These are phyloP conservation scores for Muschampia plurimacula DNA, from an alignment of 2,888 invertebrate genomes.

Conservation along the genomic window DNA sequence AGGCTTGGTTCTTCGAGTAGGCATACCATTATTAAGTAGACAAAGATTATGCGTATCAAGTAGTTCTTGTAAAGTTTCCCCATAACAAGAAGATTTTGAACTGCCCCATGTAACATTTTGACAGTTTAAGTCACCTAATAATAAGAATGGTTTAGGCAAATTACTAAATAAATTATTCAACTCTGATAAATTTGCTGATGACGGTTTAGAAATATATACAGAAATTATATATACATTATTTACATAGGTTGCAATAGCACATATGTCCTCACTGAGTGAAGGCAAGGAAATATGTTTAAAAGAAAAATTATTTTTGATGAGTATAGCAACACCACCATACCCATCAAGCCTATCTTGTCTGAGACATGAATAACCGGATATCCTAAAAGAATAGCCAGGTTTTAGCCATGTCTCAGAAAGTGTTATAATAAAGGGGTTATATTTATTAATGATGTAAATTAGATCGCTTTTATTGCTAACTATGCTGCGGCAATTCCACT, in stretches of 20 bases:
- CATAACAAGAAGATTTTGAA: neutral
- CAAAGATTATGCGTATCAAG: neutral
- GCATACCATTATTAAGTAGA: neutral
- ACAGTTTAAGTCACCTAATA: neutral
- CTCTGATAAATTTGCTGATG: neutral
- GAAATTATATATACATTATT: neutral
- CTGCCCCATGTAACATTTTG: neutral
- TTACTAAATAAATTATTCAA: neutral
- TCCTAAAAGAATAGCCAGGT: neutral
- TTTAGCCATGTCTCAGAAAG: conserved; percentile 7
- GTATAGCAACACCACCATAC: conserved; percentile 1
- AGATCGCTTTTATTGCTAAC: conserved; percentile 22
- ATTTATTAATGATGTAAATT: neutral
- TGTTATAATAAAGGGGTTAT: neutral
- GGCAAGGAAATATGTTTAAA: neutral
- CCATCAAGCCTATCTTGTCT: neutral
- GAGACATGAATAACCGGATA: conserved; percentile 1
- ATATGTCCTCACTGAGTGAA: neutral
- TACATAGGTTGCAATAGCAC: neutral
- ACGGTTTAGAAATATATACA: neutral
- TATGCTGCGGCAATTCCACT: conserved; percentile 25
- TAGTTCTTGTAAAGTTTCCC: neutral
- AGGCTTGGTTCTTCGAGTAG: neutral
- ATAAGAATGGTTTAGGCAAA: neutral
- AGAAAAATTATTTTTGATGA: neutral